Evolutionary conservation across 1,140 invertebrate species (phyloP).

Genomic region (Parapsyche elsis): DNA sequence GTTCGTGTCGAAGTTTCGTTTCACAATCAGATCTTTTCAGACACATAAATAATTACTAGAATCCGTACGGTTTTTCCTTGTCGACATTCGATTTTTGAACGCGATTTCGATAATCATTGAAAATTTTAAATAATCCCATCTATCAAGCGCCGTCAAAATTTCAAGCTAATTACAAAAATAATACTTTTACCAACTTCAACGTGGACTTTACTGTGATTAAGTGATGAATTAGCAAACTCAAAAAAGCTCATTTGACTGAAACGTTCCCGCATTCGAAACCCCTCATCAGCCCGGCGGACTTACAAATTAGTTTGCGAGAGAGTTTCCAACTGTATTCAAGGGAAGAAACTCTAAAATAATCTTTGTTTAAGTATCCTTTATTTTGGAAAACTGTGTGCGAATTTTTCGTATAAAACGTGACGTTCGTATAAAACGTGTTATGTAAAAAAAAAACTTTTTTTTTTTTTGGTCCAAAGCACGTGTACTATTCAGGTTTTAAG

Average conservation of each 20-base stretch:
- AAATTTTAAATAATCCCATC: neutral
- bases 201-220: neutral
- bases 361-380: conserved; percentile 24
- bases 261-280: conserved; percentile 4
- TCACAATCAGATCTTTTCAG: conserved; percentile 37
- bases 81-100: neutral
- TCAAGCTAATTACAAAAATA: conserved; percentile 10
- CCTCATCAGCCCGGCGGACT: neutral
- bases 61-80: neutral
- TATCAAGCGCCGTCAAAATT: conserved; percentile 14
- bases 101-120: neutral
- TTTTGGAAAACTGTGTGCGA: neutral
- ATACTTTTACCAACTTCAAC: neutral
- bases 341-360: conserved; percentile 26
- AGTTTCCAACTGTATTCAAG: conserved; percentile 6
- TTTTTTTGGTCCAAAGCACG: no score
- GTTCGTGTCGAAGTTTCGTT: conserved; percentile 26
- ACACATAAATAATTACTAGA: conserved; percentile 48
- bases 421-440: neutral
- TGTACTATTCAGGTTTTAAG: no score
- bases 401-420: conserved; percentile 1
- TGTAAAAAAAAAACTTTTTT: neutral
- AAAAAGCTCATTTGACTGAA: conserved; percentile 33
- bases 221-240: conserved; percentile 32
- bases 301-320: conserved; percentile 26